Evolutionary conservation across 2,888 invertebrate genomes (phyloP), one percentile per base, ranked within the genome.

Genomic region (Drosophila subquinaria): DNA sequence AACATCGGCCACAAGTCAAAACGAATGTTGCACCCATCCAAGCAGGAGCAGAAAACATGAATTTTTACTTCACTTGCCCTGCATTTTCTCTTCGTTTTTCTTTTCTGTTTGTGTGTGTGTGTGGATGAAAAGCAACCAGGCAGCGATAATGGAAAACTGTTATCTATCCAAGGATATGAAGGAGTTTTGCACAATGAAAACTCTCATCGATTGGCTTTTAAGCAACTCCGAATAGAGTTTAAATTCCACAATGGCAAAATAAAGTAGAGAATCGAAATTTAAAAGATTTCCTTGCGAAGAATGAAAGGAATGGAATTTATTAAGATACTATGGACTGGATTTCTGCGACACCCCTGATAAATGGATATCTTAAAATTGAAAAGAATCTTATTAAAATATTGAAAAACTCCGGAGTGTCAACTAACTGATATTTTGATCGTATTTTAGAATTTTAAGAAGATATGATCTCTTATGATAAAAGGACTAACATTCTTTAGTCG

Each of bases 1-100:
- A 64, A 56, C 72, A 63, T 51, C 64, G 68, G 61, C 65, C 67
- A 70, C 72, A 68, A 82, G 69, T 82, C 70, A 86, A 69, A 71
- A 62, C 79, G 65, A 69, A 59, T 38, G 11, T 40, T 66, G 20
- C 17, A 70, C 17, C 51, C 35, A 57, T 35, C 53, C 56, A 55
- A 50, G 63, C 48, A 60, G 53, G 4, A 36, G 23, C 56, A 40
- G 43, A 47, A 47, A 66, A 64, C 81, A 64, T 68, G 63, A 45
- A 71, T 71, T 70, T 52, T 65, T 43, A 50, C 55, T 66, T 61
- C 43, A 52, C 43, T 43, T 65, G 42, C 10, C 42, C 40, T 50
- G 47, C 45, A 73, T 78, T 75, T 75, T 36, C 35, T 35, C 23
- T 4, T 20, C 33, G 15, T 15, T 35, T 45, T 57, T 3, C 1